These are phyloP conservation scores for Beris morrisii DNA, from an alignment of 2,888 invertebrate genomes.

Conservation along the genomic window DNA sequence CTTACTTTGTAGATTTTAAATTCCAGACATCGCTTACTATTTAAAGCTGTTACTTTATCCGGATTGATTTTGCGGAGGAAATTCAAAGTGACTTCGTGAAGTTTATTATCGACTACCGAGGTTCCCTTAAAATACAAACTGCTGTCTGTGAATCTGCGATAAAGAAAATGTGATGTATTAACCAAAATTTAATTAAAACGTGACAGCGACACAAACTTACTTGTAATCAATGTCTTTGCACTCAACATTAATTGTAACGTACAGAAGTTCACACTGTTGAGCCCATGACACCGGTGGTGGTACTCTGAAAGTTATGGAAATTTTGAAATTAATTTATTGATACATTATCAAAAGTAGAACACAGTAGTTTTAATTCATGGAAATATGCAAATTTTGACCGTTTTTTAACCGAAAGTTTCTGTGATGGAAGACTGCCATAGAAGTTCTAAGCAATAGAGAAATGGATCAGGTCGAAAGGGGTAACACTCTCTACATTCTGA, in stretches of 20 bases:
- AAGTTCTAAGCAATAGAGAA: too few relatives aligned
- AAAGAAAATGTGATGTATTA: neutral
- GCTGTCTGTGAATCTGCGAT: slow-evolving; percentile 67
- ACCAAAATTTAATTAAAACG: neutral
- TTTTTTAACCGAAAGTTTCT: too few relatives aligned
- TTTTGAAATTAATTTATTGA: too few relatives aligned
- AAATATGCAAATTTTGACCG: too few relatives aligned
- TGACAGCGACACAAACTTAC: slow-evolving; percentile 57
- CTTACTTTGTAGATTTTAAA: slow-evolving; percentile 67
- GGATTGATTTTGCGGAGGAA: slow-evolving; percentile 81
- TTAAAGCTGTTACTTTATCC: slow-evolving; percentile 72
- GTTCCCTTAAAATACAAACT: slow-evolving; percentile 81
- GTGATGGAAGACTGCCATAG: too few relatives aligned
- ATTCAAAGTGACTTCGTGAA: slow-evolving; percentile 85
- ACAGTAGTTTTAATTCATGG: too few relatives aligned
- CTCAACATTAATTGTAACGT: slow-evolving; percentile 88
- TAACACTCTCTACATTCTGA: too few relatives aligned
- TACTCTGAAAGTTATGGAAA: slow-evolving; percentile 42
- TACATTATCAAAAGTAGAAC: neutral
- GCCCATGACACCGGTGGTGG: slow-evolving; percentile 94
- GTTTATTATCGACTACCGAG: slow-evolving; percentile 80
- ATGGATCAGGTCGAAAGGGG: too few relatives aligned
- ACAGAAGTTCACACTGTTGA: slow-evolving; percentile 79
- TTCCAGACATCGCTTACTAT: slow-evolving; percentile 75
- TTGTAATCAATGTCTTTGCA: slow-evolving; percentile 82